These are phyloP conservation scores for Eristalis arbustorum DNA, from an alignment of 2,888 invertebrate species.

Conservation along the genomic window DNA sequence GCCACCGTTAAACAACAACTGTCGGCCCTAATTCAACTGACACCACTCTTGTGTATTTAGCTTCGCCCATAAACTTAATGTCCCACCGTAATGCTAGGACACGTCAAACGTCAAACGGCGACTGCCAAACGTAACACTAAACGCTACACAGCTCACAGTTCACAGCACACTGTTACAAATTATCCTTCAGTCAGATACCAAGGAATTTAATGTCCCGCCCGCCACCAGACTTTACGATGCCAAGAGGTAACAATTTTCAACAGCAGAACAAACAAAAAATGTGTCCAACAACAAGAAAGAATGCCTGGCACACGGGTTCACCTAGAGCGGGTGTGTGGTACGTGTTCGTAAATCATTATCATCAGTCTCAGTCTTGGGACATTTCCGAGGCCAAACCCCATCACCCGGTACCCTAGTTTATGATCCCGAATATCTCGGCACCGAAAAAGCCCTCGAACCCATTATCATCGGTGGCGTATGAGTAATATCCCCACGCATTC, in stretches of 20 bases:
- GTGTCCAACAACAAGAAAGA: not conserved
- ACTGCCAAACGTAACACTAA: constrained; percentile 38
- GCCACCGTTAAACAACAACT: constrained; percentile 9
- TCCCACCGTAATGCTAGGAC: constrained; percentile 15
- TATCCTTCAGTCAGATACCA: constrained; percentile 30
- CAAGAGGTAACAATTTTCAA: constrained; percentile 21
- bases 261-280: not conserved
- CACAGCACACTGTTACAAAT: constrained; percentile 34
- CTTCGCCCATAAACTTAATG: constrained; percentile 45
- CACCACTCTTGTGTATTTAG: constrained; percentile 29
- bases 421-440: constrained; percentile 44
- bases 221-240: not conserved
- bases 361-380: constrained; percentile 32
- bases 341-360: constrained; percentile 65
- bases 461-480: constrained; percentile 66
- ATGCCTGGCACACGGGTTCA: not conserved
- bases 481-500: constrained; percentile 65
- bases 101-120: constrained; percentile 21
- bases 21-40: constrained; percentile 51
- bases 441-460: constrained; percentile 44
- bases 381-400: constrained; percentile 38
- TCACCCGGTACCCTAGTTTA: constrained; percentile 61
- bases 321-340: constrained; percentile 17
- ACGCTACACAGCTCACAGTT: constrained; percentile 25
- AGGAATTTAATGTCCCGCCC: constrained; percentile 20